A percentile compares a stretch with the other conserved stretches of the same genome.
Evolutionary conservation across 2,113 vertebrate species (phyloP).

Genomic region (Acrocephalus kingi): DNA sequence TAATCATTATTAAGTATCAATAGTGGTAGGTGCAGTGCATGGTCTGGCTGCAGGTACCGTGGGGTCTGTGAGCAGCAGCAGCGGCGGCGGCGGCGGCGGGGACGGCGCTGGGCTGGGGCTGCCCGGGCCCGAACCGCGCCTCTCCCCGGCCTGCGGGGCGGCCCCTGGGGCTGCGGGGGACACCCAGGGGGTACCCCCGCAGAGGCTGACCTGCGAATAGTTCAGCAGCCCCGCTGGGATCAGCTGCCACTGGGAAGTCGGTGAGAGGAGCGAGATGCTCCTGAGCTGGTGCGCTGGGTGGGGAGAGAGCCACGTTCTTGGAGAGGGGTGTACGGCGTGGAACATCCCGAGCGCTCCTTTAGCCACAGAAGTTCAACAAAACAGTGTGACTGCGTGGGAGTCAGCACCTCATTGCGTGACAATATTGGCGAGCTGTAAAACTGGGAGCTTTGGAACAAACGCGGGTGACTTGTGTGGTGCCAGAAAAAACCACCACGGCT

Average conservation of each 20-base stretch:
- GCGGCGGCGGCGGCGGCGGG: accelerated
- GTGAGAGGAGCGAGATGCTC: background rate
- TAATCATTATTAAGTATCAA: accelerated
- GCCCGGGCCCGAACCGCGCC: background rate
- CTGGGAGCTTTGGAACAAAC: background rate
- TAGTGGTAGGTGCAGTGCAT: accelerated
- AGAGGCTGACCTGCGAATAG: background rate
- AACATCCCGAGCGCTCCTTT: background rate
- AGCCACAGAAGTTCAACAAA: background rate
- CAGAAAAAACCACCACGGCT: accelerated
- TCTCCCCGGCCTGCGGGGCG: accelerated
- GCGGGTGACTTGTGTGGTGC: accelerated
- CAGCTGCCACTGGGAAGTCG: background rate
- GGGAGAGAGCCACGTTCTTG: background rate
- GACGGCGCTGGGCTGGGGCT: background rate
- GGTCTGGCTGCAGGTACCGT: accelerated
- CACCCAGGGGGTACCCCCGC: too few species aligned
- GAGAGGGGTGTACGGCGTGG: accelerated
- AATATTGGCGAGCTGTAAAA: background rate
- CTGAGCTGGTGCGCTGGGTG: background rate
- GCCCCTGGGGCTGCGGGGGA: accelerated
- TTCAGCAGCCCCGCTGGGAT: background rate
- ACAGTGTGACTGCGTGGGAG: background rate
- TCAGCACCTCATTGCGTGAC: background rate
- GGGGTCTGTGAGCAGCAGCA: background rate